Evolutionary conservation across 2,888 invertebrate genomes (phyloP), one percentile per base, ranked within the genome.

Genomic region (Cryptocephalus moraei): DNA sequence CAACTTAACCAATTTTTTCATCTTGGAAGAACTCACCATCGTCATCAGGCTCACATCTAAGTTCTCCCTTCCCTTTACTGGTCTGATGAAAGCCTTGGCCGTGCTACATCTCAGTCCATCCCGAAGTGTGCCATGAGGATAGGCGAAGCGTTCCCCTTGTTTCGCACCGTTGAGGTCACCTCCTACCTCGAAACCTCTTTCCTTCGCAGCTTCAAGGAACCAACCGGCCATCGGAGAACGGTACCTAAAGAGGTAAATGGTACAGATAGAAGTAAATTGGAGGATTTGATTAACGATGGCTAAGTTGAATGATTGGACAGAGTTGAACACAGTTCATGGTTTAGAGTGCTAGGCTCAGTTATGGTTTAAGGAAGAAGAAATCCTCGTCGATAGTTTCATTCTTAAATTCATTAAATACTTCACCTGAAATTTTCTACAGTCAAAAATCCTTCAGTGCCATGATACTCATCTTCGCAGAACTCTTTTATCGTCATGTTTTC

Each of bases 81-180:
- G 79, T 39, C 60, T 73, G 6, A 91, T 67, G 62, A 84, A 92
- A 0, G 83, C 91, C 70, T 90, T 91, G 9, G 89, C 85, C 1
- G 88, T 80, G 60, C 90, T 91, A 62, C 90, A 91, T 38, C 91
- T 75, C 1, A 89, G 71, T 0, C 91, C 91, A 48, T 90, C 75
- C 4, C 84, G 73, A 2, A 90, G 61, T 0, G 91, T 90, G 0
- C 82, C 91, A 53, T 86, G 88, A 0, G 89, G 80, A 33, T 79
- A 74, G 0, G 82, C 81, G 56, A 90, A 88, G 22, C 22, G 22
- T 0, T 90, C 91, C 0, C 83, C 81, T 69, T 91, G 91, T n/a
- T 69, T 74, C 40, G 74, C 75, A 0, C 90, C 91, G 65, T 91
- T 92, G 0, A 85, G 75, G 62, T 92, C 91, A 1, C 76, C 61